phyloP scores from a whole-genome alignment of 2,797 vertebrate genomes.

The Syncerus caffer region DNA sequence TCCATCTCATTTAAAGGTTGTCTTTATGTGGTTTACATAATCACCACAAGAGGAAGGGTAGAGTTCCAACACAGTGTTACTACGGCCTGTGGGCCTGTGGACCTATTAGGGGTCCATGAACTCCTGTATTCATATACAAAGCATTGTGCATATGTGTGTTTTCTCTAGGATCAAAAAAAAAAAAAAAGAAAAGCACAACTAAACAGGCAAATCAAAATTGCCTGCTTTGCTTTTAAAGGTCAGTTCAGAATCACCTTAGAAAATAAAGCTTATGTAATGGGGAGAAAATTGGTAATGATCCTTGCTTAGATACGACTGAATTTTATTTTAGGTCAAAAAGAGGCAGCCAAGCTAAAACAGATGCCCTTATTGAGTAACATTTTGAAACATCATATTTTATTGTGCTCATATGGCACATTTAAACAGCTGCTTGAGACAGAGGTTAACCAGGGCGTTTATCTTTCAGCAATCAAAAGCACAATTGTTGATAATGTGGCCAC shows the following conservation, averaged over 20 bases:
- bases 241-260: slow-evolving; percentile 19
- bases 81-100: too few species aligned
- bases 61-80: background rate
- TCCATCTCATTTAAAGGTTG: background rate
- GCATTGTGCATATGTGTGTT: background rate
- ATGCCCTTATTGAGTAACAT: background rate
- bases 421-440: background rate
- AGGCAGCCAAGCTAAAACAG: slow-evolving; percentile 1
- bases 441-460: background rate
- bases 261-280: background rate
- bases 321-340: slow-evolving; percentile 50
- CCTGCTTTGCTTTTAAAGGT: slow-evolving; percentile 1
- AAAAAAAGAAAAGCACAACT: background rate
- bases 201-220: slow-evolving; percentile 29
- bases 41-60: background rate
- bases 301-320: background rate
- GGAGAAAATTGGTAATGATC: background rate
- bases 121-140: background rate
- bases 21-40: background rate
- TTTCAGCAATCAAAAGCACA: background rate
- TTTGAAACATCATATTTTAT: slow-evolving; percentile 5
- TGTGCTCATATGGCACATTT: background rate
- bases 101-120: background rate
- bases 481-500: background rate
- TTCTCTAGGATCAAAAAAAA: background rate